phyloP scores from a whole-genome alignment of 1,140 invertebrate species.

The Drosophila ohnishii region DNA sequence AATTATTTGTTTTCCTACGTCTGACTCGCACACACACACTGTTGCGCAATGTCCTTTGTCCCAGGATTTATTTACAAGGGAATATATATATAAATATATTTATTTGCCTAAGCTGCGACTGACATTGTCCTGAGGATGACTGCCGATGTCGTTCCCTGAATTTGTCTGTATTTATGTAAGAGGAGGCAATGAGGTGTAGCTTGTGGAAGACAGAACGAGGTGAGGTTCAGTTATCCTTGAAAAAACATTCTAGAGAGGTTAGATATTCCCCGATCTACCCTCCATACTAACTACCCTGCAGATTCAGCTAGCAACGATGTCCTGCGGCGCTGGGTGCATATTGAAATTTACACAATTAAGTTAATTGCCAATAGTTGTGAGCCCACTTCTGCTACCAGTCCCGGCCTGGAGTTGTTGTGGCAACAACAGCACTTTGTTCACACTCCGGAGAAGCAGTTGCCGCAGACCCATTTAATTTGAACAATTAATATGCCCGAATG shows the following conservation, averaged over 20 bases:
- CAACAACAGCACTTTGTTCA: slow-evolving; percentile 66
- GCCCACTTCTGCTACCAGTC: slow-evolving; percentile 18
- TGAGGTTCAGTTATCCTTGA: slow-evolving; percentile 2
- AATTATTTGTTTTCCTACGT: slow-evolving; percentile 78
- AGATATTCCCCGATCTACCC: slow-evolving; percentile 1
- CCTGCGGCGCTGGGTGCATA: slow-evolving; percentile 59
- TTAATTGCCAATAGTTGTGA: slow-evolving; percentile 71
- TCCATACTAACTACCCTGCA: slow-evolving; percentile 16
- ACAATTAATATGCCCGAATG: slow-evolving; percentile 71
- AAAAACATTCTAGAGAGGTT: neutral
- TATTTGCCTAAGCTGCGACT: slow-evolving; percentile 76
- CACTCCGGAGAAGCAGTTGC: slow-evolving; percentile 33
- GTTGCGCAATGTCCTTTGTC: slow-evolving; percentile 71
- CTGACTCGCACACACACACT: slow-evolving; percentile 60
- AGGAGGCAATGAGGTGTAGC: slow-evolving; percentile 16
- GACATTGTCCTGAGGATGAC: slow-evolving; percentile 65
- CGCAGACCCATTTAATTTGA: slow-evolving; percentile 66
- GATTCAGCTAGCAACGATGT: slow-evolving; percentile 29
- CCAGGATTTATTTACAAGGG: slow-evolving; percentile 42
- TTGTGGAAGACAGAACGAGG: slow-evolving; percentile 22
- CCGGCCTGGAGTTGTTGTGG: slow-evolving; percentile 46
- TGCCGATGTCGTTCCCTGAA: slow-evolving; percentile 32
- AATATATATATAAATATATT: slow-evolving; percentile 23
- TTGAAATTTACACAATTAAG: slow-evolving; percentile 69
- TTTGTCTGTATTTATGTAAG: slow-evolving; percentile 54